Evolutionary conservation across 2,888 invertebrate genomes (phyloP).

Genomic region (Latrodectus elegans): DNA sequence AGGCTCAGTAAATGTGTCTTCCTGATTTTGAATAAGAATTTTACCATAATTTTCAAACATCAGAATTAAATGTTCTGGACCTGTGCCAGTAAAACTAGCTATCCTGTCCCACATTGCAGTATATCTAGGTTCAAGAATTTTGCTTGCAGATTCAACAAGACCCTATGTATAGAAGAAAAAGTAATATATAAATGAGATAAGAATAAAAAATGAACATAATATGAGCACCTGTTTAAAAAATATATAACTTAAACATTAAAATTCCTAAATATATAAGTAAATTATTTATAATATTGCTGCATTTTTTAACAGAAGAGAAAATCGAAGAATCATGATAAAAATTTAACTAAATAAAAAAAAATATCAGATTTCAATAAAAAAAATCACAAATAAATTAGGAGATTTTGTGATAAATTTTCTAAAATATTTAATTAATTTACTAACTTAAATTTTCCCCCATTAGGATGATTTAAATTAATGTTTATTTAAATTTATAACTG

Average conservation of each 20-base stretch:
- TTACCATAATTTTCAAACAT: conserved; percentile 88
- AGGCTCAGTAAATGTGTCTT: conserved; percentile 93
- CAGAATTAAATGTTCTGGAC: conserved; percentile 83
- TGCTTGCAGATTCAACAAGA: conserved; percentile 60
- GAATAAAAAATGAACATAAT: not conserved
- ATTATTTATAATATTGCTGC: no score
- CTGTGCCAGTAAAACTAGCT: conserved; percentile 73
- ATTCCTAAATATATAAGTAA: not conserved
- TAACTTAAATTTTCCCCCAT: no score
- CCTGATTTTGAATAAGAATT: conserved; percentile 87
- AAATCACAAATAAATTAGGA: no score
- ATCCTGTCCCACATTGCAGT: conserved; percentile 84
- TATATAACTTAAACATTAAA: not conserved
- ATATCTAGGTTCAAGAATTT: conserved; percentile 49
- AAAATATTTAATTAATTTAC: no score
- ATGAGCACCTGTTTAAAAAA: not conserved
- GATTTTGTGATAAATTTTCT: no score
- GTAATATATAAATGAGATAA: not conserved
- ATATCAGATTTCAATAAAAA: not conserved
- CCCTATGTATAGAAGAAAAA: conserved; percentile 18
- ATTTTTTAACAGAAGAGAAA: not conserved
- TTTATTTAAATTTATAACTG: no score
- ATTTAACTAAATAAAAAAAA: not conserved
- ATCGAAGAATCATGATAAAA: not conserved
- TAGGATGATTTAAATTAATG: no score